These are phyloP conservation scores for Campoplex capitator DNA, from an alignment of 2,888 invertebrate genomes.

Conservation along the genomic window DNA sequence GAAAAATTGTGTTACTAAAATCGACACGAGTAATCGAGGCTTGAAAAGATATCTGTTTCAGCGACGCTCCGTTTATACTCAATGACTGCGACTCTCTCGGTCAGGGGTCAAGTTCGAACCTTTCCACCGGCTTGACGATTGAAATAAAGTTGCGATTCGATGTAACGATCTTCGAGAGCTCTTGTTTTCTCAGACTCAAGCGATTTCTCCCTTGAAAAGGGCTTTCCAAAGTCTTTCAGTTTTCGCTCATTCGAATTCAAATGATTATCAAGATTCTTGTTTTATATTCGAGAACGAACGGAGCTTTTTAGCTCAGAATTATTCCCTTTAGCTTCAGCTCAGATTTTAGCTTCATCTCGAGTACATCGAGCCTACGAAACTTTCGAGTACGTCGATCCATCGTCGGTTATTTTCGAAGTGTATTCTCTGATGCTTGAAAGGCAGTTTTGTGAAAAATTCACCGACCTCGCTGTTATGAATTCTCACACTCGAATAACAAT, in stretches of 20 bases:
- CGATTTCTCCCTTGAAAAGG: not conserved
- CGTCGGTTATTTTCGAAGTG: too few species aligned
- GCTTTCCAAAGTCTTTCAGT: not conserved
- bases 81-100: constrained; percentile 83
- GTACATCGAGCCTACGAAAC: not conserved
- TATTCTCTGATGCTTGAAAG: too few species aligned
- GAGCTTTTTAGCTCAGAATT: too few species aligned
- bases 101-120: constrained; percentile 82
- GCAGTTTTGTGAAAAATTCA: not conserved
- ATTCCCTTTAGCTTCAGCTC: too few species aligned
- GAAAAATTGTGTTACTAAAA: constrained; percentile 85
- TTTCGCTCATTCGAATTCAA: not conserved
- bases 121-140: constrained; percentile 80
- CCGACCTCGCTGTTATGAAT: not conserved
- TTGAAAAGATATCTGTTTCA: constrained; percentile 84
- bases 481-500: not conserved
- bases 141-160: not conserved
- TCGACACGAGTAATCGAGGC: constrained; percentile 85
- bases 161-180: not conserved
- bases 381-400: not conserved
- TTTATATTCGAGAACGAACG: too few species aligned
- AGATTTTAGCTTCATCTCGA: not conserved
- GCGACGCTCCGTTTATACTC: constrained; percentile 81
- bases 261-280: not conserved
- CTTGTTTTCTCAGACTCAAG: not conserved